Evolutionary conservation across 1,140 invertebrate genomes (phyloP), one percentile per base, ranked within the genome.

Genomic region (Plutomurus gul): DNA sequence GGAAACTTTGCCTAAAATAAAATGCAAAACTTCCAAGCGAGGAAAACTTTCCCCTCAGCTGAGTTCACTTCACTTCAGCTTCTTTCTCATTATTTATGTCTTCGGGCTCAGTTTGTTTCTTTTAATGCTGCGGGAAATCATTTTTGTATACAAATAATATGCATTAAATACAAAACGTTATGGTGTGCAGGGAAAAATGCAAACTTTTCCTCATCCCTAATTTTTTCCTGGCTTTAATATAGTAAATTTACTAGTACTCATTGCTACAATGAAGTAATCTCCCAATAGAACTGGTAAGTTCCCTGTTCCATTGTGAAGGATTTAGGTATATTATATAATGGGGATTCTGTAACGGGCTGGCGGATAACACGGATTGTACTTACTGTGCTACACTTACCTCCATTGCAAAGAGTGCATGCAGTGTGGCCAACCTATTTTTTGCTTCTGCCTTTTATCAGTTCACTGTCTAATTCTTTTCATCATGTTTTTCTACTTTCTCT

Each of bases 81-180:
- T 33, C 56, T 30, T 65, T 65, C 27, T 65, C 56, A 65, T 65
- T 65, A 65, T 65, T 65, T 65, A 65, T 65, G 56, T 30, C 56
- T 65, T 3, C 27, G 56, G 36, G 56, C 13, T 65, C 30, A 65
- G 56, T 65, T 33, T 65, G 56, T 65, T 65, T 65, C 56, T 65
- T 65, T 65, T 65, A 30, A 65, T 65, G 56, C 56, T 65, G 22
- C 56, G 56, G 56, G 56, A 65, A 65, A 65, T 65, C 56, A 65
- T 65, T 65, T 65, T 65, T 65, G 56, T 65, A 33, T 65, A 65
- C 56, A 65, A 65, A 65, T 65, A 65, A 65, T 65, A 65, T 30
- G 27, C 56, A 65, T 65, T 65, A 65, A 65, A 65, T 65, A 65
- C 56, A 33, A 65, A 65, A 65, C 56, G 56, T 65, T 65, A 65